These are phyloP conservation scores for Frieseomelitta varia DNA, from an alignment of 1,140 invertebrate genomes.

Conservation along the genomic window DNA sequence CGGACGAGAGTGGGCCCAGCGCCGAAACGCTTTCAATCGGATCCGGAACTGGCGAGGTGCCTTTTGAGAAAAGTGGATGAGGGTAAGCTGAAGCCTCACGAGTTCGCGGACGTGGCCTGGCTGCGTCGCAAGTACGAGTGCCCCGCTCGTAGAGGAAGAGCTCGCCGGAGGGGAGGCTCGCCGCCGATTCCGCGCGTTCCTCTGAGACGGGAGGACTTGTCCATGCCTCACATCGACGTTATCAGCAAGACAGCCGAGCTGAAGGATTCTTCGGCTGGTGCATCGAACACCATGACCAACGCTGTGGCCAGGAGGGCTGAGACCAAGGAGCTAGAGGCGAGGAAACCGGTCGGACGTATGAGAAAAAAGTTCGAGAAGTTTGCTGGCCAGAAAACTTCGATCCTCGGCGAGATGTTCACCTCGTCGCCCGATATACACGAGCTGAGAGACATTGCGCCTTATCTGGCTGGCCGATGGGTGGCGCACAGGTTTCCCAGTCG, in stretches of 20 bases:
- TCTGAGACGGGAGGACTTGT: slow-evolving; percentile 86
- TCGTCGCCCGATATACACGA: slow-evolving; percentile 91
- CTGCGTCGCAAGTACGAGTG: slow-evolving; percentile 85
- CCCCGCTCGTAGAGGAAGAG: slow-evolving; percentile 76
- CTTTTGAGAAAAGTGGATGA: slow-evolving; percentile 80
- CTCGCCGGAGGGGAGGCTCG: slow-evolving; percentile 82
- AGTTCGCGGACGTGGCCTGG: slow-evolving; percentile 85
- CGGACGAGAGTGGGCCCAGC: slow-evolving; percentile 66
- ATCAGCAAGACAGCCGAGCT: slow-evolving; percentile 91
- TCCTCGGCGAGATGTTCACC: slow-evolving; percentile 91
- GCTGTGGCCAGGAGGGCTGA: slow-evolving; percentile 73
- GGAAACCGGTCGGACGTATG: slow-evolving; percentile 85
- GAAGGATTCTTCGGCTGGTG: slow-evolving; percentile 80
- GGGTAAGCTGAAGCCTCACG: slow-evolving; percentile 81
- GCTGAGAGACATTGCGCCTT: slow-evolving; percentile 88
- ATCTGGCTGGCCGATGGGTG: slow-evolving; percentile 89
- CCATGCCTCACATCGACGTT: slow-evolving; percentile 93
- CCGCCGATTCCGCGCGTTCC: slow-evolving; percentile 86
- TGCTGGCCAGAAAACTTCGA: slow-evolving; percentile 81
- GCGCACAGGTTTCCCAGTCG: slow-evolving; percentile 88
- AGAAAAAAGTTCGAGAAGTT: slow-evolving; percentile 86
- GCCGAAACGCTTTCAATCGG: slow-evolving; percentile 87
- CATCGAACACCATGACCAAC: slow-evolving; percentile 61
- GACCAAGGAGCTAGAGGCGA: slow-evolving; percentile 76
- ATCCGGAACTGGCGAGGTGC: slow-evolving; percentile 88